Evolutionary conservation across 2,797 vertebrate genomes (phyloP), one percentile per base, ranked within the genome.

Genomic region (Pseudocheirus occidentalis): DNA sequence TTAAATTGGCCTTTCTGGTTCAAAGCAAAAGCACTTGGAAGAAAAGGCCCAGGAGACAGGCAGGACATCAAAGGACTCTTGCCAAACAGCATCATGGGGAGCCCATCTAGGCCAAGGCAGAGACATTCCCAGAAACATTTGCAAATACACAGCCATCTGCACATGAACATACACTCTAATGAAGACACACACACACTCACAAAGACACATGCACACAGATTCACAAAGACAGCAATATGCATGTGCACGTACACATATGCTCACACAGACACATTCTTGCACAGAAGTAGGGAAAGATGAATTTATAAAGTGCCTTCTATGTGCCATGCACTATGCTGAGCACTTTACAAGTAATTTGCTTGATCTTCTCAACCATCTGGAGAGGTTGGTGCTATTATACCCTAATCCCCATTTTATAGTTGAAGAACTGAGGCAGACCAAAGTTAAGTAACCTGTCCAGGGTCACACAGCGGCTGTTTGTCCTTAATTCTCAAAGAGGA

Each of bases 1-100:
- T 91, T 94, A 96, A 96, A 95, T 34, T 97, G 91, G 28, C 52
- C 56, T 93, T 94, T 95, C 73, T 95, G 56, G 46, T 95, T 97
- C 96, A 97, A 97, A 97, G 91, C 10, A 91, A 97, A 97, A 92
- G 34, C 52, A 93, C 52, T 95, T 87, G 90, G 95, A 97, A 90
- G 73, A 95, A 95, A 89, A 95, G 50, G 95, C 40, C 55, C 81
- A 97, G 62, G 96, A 97, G 94, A 97, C 58, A 96, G 93, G 92
- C 66, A 96, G 94, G 91, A 96, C 97, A 96, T 97, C 96, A 97
- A 98, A 97, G 93, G 18, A n/a, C 96, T 96, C 89, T 96, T 73
- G 95, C 94, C 90, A 96, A 96, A 94, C 55, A 95, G 40, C 93
- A 90, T 95, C 73, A 87, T 46, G 73, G 73, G 73, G 73, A 87